phyloP scores from a whole-genome alignment of 2,797 vertebrate species.

The Pitangus sulphuratus region DNA sequence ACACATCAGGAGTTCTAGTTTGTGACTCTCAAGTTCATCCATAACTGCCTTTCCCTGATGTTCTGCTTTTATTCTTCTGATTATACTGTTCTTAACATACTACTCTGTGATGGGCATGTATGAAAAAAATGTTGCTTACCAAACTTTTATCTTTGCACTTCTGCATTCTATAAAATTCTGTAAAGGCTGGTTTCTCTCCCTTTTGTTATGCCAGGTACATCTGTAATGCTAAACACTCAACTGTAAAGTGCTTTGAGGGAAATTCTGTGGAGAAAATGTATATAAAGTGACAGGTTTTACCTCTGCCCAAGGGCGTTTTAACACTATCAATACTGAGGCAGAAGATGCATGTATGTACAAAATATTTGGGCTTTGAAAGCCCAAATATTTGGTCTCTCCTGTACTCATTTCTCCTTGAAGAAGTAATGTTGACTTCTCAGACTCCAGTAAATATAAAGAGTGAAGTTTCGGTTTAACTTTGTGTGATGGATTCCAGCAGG shows the following conservation, averaged over 20 bases:
- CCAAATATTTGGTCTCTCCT: background rate
- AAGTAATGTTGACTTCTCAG: background rate
- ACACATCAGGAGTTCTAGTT: background rate
- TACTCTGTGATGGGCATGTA: background rate
- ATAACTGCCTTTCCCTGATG: background rate
- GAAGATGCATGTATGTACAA: background rate
- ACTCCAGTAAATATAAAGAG: background rate
- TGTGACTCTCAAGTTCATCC: background rate
- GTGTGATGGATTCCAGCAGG: background rate
- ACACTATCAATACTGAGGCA: background rate
- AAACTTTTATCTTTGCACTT: background rate
- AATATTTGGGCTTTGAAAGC: background rate
- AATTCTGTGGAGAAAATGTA: background rate
- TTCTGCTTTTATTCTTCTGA: background rate
- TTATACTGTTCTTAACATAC: background rate
- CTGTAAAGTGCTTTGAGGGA: background rate
- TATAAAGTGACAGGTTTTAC: background rate
- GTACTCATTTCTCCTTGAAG: background rate
- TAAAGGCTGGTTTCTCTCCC: background rate
- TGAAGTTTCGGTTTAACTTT: background rate
- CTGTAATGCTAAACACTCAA: background rate
- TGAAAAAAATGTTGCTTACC: background rate
- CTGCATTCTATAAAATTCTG: background rate
- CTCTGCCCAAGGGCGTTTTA: background rate
- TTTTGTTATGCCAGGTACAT: background rate